Conservation (phyloP, 2,113 vertebrate species). For the Mus pahari region DNA sequence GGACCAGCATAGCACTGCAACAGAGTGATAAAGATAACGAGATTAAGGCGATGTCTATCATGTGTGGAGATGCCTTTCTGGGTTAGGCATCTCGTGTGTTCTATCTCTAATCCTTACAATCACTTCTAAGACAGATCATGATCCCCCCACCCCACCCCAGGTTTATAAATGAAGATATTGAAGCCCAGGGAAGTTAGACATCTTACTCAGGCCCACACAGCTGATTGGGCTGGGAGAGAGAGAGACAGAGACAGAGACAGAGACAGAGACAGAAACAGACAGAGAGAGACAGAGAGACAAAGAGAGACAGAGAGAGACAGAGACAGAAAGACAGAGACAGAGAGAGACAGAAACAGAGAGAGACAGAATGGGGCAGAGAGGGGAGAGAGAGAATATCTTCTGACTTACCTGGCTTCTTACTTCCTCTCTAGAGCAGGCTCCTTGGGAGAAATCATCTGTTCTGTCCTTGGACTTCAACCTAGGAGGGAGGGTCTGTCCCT, state of each 20-base stretch:
- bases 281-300: no score
- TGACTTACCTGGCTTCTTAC: neutral
- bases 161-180: conserved; percentile 20
- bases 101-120: conserved; percentile 42
- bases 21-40: neutral
- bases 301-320: no score
- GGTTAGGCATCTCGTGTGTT: neutral
- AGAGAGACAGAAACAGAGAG: no score
- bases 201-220: neutral
- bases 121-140: conserved; percentile 50
- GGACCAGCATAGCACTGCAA: neutral
- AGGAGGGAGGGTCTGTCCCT: neutral
- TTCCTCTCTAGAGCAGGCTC: neutral
- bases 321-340: no score
- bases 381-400: neutral
- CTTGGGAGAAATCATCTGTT: neutral
- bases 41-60: neutral
- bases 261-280: no score
- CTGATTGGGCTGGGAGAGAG: neutral
- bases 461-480: neutral
- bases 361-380: no score
- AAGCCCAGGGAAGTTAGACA: conserved; percentile 8
- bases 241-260: no score
- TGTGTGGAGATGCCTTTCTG: neutral
- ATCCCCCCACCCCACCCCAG: neutral